A percentile compares a stretch with the other conserved stretches of the same genome.
These are phyloP conservation scores for Cynocephalus volans DNA, from an alignment of 2,113 vertebrate species.

Conservation along the genomic window DNA sequence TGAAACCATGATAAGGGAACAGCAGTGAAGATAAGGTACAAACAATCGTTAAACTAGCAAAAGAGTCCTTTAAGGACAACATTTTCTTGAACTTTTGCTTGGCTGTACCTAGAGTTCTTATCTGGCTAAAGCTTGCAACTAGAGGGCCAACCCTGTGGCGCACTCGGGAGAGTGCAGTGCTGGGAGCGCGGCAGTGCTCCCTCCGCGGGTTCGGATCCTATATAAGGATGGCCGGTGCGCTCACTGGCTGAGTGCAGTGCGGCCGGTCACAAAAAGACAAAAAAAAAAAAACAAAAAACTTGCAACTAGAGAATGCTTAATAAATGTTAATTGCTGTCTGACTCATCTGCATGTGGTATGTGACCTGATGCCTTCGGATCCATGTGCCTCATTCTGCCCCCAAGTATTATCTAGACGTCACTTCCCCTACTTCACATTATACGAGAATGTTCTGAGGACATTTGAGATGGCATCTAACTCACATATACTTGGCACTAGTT, in stretches of 20 bases:
- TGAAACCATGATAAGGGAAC: background rate
- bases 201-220: too few relatives aligned
- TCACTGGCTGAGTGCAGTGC: too few relatives aligned
- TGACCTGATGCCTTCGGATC: conserved; percentile 65
- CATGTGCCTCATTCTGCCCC: background rate
- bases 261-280: too few relatives aligned
- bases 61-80: background rate
- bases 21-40: background rate
- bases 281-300: too few relatives aligned
- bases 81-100: background rate
- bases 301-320: conserved; percentile 40
- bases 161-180: too few relatives aligned
- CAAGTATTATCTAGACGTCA: background rate
- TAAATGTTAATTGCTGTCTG: conserved; percentile 45
- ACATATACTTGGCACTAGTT: conserved; percentile 42
- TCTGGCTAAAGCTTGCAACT: background rate
- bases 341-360: background rate
- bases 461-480: conserved; percentile 61
- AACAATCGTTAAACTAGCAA: background rate
- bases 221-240: too few relatives aligned
- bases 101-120: conserved; percentile 10
- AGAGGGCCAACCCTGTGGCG: too few relatives aligned
- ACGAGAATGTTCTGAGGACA: conserved; percentile 55
- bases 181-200: too few relatives aligned
- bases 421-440: background rate